Conservation (phyloP, 1,140 invertebrate species). For the Heliothis subflexa region DNA sequence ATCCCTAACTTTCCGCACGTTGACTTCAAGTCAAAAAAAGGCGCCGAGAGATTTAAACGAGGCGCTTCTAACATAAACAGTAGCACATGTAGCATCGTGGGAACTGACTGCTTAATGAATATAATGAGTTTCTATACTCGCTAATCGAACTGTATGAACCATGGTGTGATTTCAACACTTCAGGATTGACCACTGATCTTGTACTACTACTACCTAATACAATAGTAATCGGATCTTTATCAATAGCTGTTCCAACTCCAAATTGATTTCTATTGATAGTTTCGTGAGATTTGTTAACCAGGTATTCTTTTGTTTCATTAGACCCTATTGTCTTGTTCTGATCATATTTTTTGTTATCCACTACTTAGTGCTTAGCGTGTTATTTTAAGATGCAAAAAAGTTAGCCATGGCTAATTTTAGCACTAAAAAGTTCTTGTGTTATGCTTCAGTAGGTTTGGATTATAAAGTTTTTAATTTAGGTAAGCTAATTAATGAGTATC, state of each 20-base stretch:
- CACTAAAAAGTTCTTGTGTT: conserved; percentile 18
- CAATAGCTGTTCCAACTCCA: not conserved
- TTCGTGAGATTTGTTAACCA: conserved; percentile 4
- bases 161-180: conserved; percentile 32
- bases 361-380: conserved; percentile 22
- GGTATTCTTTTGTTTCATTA: conserved; percentile 19
- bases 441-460: conserved; percentile 11
- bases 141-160: conserved; percentile 60
- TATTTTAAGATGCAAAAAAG: conserved; percentile 21
- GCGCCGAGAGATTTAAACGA: conserved; percentile 67
- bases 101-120: conserved; percentile 69
- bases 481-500: not conserved
- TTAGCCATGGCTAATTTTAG: conserved; percentile 11
- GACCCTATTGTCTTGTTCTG: not conserved
- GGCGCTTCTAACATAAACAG: conserved; percentile 60
- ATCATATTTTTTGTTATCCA: not conserved
- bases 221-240: not conserved
- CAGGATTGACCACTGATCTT: conserved; percentile 27
- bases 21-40: conserved; percentile 52
- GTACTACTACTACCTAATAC: not conserved
- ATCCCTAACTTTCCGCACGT: conserved; percentile 44
- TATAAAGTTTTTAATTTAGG: not conserved
- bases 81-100: conserved; percentile 72
- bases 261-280: conserved; percentile 7
- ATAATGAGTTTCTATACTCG: conserved; percentile 65